phyloP scores from a whole-genome alignment of 2,113 vertebrate genomes.

The Pan troglodytes region DNA sequence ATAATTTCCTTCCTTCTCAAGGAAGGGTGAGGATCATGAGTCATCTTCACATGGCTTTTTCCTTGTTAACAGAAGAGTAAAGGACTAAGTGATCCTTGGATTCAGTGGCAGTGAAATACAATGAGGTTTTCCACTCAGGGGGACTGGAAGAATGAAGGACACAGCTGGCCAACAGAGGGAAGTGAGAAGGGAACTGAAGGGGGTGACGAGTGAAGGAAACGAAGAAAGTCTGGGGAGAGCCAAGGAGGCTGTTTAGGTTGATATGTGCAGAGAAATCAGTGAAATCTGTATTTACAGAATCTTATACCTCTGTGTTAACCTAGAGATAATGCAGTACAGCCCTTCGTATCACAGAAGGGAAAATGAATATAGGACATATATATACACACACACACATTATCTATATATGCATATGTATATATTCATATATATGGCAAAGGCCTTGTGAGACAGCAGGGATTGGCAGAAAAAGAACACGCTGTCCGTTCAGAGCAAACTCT shows the following conservation, averaged over 20 bases:
- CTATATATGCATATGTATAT: not conserved
- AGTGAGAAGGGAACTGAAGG: not conserved
- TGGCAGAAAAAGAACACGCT: not conserved
- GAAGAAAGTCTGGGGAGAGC: not conserved
- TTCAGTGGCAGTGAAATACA: not conserved
- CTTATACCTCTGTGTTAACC: not conserved
- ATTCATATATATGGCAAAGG: not conserved
- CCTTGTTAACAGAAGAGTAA: not conserved
- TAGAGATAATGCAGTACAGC: not conserved
- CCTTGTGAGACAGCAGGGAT: not conserved
- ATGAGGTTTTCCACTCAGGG: not conserved
- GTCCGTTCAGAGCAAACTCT: not conserved
- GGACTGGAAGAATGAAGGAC: not conserved
- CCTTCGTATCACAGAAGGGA: not conserved
- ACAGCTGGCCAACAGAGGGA: not conserved
- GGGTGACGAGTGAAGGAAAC: not conserved
- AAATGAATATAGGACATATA: not conserved
- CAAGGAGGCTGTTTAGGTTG: not conserved
- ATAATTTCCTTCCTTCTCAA: not conserved
- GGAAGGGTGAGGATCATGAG: not conserved
- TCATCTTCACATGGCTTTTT: not conserved
- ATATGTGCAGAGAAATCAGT: not conserved
- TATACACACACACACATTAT: not conserved
- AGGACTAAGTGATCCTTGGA: not conserved
- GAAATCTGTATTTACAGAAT: not conserved